Evolutionary conservation across 2,797 vertebrate species (phyloP), one percentile per base, ranked within the genome.

Genomic region (Danio jaintianensis): DNA sequence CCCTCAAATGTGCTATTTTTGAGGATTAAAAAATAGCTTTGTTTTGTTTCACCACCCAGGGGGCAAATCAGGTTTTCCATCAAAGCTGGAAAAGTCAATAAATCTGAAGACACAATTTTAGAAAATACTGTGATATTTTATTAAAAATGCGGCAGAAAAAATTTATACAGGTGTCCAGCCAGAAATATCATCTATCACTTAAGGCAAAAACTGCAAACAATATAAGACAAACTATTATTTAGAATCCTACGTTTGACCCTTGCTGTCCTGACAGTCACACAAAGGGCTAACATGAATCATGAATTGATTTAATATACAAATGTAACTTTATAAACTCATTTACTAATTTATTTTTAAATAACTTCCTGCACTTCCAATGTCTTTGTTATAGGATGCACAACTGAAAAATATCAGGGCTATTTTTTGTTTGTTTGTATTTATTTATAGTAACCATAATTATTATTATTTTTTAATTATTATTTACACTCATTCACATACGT

Each of bases 61-160:
- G 5, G 69, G n/a, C 7, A 62, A 48, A 48, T 45, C 4, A 43
- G 6, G 6, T 48, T 45, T n/a, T 66, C 55, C 15, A 52, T 55
- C 77, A 52, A 20, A 43, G 11, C n/a, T 53, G 22, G 67, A 66
- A 16, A 52, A 71, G 8, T 64, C 12, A 47, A 83, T 4, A 82
- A 88, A 90, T 89, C 18, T 43, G 48, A 43, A 89, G 87, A 3
- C 85, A 89, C 86, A 87, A 90, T 92, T 94, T 96, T 98, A 97
- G 95, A 98, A 98, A 98, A 98, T 98, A 97, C 93, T 92, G 94
- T 96, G 93, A 96, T 96, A 94, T 96, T 98, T 98, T 96, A 97
- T 97, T 97, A 97, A 96, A 98, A 98, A 97, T 94, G 95, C 94
- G 94, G 96, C 96, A 96, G 96, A 97, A 97, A 94, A 97, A 94